phyloP scores from a whole-genome alignment of 37 sponge, comb jelly and placozoan species.

The Cladorhizidae sp. region DNA sequence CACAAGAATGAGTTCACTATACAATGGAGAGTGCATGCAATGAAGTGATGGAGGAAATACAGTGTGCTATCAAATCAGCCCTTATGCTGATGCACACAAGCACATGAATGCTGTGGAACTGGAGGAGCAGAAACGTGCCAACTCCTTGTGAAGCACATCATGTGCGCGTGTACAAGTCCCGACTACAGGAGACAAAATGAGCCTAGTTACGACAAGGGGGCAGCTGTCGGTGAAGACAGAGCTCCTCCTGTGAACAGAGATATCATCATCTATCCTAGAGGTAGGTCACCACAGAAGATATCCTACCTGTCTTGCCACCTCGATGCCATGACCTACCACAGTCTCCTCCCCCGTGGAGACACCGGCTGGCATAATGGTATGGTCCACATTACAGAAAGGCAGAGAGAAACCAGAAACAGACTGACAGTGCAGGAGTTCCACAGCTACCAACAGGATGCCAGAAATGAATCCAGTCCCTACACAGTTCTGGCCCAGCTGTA shows the following conservation, averaged over 20 bases:
- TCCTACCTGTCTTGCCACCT: not conserved
- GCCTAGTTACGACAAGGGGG: not conserved
- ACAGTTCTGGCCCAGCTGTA: conserved; percentile 6
- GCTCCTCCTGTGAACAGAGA: too few relatives aligned
- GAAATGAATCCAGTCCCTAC: not conserved
- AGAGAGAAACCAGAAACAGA: not conserved
- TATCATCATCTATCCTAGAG: too few relatives aligned
- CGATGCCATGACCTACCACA: not conserved
- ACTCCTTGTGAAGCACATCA: not conserved
- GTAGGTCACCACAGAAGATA: not conserved
- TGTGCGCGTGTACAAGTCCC: not conserved
- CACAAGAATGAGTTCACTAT: too few relatives aligned
- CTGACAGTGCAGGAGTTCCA: not conserved
- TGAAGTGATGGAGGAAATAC: too few relatives aligned
- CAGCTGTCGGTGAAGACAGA: conserved; percentile 4
- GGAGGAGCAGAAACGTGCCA: not conserved
- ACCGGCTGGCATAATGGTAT: not conserved
- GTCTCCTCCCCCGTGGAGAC: not conserved
- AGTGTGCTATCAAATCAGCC: too few relatives aligned
- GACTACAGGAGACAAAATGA: not conserved
- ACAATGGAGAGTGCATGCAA: too few relatives aligned
- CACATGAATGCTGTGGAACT: not conserved
- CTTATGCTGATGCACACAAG: not conserved
- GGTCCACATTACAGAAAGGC: not conserved
- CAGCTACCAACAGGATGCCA: not conserved